Evolutionary conservation across 2,888 invertebrate genomes (phyloP).

Genomic region (Pocota personata): DNA sequence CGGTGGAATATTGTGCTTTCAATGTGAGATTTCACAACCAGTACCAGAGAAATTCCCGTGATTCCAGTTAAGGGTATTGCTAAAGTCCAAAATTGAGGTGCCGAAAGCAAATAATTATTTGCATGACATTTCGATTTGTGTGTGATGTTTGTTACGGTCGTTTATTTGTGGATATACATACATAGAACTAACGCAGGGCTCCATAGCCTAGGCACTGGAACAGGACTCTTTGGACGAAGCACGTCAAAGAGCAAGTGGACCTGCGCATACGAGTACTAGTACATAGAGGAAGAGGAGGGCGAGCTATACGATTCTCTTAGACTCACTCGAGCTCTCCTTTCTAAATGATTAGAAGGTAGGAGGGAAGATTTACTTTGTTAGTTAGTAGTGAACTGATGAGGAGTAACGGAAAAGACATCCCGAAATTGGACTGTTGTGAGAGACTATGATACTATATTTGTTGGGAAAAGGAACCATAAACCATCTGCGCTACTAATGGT

Average conservation of each 20-base stretch:
- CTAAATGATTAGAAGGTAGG: not conserved
- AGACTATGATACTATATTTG: not conserved
- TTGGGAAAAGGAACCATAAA: not conserved
- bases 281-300: too few species aligned
- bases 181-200: not conserved
- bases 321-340: not conserved
- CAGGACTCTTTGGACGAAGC: too few species aligned
- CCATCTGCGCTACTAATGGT: not conserved
- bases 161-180: not conserved
- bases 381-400: too few species aligned
- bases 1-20: not conserved
- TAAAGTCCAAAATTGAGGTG: slow-evolving; percentile 18
- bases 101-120: slow-evolving; percentile 37
- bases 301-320: not conserved
- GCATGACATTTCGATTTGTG: slow-evolving; percentile 18
- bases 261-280: not conserved
- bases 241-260: not conserved
- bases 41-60: not conserved
- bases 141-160: not conserved
- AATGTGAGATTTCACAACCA: not conserved
- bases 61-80: not conserved
- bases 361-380: not conserved
- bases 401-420: not conserved
- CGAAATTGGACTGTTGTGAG: too few species aligned
- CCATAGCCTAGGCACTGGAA: not conserved